These are phyloP conservation scores for Invenusta paracnida DNA, from an alignment of 2,888 invertebrate genomes.

Conservation along the genomic window DNA sequence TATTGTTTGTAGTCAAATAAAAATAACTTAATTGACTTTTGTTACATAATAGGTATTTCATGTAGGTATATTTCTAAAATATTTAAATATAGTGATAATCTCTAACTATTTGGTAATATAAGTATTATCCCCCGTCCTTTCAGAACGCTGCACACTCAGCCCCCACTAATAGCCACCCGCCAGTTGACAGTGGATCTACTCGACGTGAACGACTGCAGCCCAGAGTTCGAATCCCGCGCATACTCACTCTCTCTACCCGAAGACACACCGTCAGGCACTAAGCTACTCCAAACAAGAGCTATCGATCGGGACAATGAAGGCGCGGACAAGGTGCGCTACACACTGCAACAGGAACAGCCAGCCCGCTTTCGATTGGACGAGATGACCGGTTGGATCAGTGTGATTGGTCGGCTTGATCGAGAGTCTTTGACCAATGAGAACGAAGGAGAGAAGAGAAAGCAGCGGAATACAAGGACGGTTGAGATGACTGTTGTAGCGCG, in stretches of 20 bases:
- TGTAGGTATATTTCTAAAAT: too few relatives aligned
- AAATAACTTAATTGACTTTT: too few relatives aligned
- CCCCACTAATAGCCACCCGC: neutral
- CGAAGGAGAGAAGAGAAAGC: neutral
- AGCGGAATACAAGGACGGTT: too few relatives aligned
- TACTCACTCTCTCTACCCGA: neutral
- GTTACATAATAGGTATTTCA: too few relatives aligned
- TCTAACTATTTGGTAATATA: too few relatives aligned
- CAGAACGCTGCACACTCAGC: neutral
- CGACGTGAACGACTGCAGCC: neutral
- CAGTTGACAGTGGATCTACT: neutral
- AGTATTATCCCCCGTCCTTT: neutral
- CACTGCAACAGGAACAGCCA: neutral
- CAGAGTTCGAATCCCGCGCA: neutral
- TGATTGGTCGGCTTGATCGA: neutral
- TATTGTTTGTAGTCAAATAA: too few relatives aligned
- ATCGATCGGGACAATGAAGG: neutral
- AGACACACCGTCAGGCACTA: neutral
- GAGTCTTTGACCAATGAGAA: neutral
- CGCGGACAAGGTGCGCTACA: neutral
- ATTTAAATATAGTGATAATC: too few relatives aligned
- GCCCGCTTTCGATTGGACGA: neutral
- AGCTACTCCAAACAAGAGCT: neutral
- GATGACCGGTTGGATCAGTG: neutral
- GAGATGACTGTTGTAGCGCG: neutral